phyloP scores from a whole-genome alignment of 2,113 vertebrate genomes.

The Charina bottae region DNA sequence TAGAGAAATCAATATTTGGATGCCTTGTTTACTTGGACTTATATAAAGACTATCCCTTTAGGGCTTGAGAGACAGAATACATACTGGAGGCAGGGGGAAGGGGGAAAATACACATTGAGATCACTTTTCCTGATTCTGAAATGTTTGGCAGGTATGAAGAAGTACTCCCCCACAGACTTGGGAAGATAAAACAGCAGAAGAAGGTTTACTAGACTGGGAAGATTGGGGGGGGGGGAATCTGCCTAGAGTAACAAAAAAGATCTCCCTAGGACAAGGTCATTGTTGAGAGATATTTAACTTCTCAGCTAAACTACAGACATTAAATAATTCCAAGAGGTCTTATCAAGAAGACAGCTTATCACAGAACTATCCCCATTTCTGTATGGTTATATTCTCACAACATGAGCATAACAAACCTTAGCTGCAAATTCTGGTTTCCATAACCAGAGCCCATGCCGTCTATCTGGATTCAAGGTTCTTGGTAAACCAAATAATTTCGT shows the following conservation, averaged over 20 bases:
- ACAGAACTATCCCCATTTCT: not conserved
- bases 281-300: not conserved
- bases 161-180: not conserved
- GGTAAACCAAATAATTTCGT: not conserved
- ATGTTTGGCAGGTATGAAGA: not conserved
- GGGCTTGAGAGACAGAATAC: not conserved
- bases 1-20: not conserved
- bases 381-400: not conserved
- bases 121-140: not conserved
- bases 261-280: not conserved
- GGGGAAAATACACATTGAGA: not conserved
- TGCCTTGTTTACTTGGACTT: not conserved
- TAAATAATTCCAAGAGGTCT: not conserved
- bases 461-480: not conserved
- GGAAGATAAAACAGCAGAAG: not conserved
- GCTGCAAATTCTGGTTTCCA: not conserved
- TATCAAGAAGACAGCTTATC: not conserved
- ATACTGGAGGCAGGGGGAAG: not conserved
- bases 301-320: not conserved
- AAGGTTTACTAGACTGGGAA: not conserved
- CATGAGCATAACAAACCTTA: not conserved
- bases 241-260: not conserved
- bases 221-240: not conserved
- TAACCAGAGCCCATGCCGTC: not conserved
- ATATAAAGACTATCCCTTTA: not conserved